Conservation (phyloP, 1,140 invertebrate species). For the Caerostris extrusa region DNA sequence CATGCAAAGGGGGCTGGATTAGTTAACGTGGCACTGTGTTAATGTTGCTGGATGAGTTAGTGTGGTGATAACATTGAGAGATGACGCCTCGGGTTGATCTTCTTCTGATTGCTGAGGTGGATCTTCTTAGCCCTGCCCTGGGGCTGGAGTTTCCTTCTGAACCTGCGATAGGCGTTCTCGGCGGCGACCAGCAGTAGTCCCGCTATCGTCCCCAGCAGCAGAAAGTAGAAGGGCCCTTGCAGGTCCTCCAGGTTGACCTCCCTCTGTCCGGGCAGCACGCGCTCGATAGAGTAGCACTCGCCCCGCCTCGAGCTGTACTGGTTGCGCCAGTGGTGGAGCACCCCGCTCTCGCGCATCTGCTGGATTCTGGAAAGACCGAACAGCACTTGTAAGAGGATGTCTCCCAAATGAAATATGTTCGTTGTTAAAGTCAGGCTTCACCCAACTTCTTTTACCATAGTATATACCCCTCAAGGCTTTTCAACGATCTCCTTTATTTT, state of each 20-base stretch:
- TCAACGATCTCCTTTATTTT: background rate
- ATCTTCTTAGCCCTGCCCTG: too few species aligned
- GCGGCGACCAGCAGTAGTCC: background rate
- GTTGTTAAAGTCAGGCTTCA: background rate
- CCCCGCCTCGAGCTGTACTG: slow-evolving; percentile 10
- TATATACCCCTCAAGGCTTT: background rate
- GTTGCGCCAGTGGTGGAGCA: slow-evolving; percentile 26
- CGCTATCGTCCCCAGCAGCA: background rate
- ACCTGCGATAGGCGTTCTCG: background rate
- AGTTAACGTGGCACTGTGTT: too few species aligned
- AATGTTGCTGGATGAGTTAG: too few species aligned
- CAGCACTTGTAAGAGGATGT: background rate
- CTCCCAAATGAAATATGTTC: too few species aligned
- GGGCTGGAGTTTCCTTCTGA: background rate
- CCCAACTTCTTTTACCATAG: background rate
- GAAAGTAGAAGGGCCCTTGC: slow-evolving; percentile 60
- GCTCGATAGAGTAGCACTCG: slow-evolving; percentile 48
- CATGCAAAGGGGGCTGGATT: too few species aligned
- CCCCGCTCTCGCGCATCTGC: slow-evolving; percentile 57
- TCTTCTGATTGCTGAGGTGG: too few species aligned
- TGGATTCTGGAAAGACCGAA: slow-evolving; percentile 48
- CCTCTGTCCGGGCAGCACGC: background rate
- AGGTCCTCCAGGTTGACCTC: slow-evolving; percentile 60
- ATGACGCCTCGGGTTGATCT: too few species aligned
- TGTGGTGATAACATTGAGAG: too few species aligned